Conservation (phyloP, 2,797 vertebrate species). For the Neosalanx taihuensis region DNA sequence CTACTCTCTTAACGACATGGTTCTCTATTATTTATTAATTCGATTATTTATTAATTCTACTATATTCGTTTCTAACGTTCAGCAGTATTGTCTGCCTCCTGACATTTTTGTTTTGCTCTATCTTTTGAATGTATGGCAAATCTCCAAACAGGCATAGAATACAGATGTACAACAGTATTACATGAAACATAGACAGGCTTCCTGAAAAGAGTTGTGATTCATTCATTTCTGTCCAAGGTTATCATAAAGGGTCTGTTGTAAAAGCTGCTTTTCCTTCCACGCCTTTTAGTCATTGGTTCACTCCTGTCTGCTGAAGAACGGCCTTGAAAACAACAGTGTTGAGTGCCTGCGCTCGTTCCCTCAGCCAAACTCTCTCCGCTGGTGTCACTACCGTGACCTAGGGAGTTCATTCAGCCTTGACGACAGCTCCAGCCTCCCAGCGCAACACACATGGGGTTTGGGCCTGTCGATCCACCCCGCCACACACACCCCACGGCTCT, state of each 20-base stretch:
- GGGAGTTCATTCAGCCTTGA: slow-evolving; percentile 58
- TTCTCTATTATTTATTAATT: neutral
- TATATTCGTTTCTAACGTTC: neutral
- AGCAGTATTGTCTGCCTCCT: neutral
- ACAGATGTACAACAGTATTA: too few species aligned
- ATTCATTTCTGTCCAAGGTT: neutral
- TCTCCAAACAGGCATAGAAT: neutral
- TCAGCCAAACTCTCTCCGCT: slow-evolving; percentile 14
- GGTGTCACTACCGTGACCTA: slow-evolving; percentile 10
- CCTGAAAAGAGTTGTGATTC: too few species aligned
- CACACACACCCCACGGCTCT: slow-evolving; percentile 1
- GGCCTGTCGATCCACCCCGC: neutral
- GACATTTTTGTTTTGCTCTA: neutral
- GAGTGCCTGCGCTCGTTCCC: slow-evolving; percentile 2
- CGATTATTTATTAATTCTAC: neutral
- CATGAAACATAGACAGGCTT: too few species aligned
- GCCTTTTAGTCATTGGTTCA: neutral
- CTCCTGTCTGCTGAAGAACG: neutral
- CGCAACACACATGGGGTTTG: slow-evolving; percentile 33
- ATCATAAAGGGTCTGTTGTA: neutral
- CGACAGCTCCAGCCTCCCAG: slow-evolving; percentile 47
- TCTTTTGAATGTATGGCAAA: neutral
- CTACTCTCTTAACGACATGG: neutral
- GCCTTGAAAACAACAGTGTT: neutral
- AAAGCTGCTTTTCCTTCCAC: neutral